phyloP scores from a whole-genome alignment of 30 jellyfish, hydroid and myxozoan species.

The Hydractinia symbiolongicarpus region DNA sequence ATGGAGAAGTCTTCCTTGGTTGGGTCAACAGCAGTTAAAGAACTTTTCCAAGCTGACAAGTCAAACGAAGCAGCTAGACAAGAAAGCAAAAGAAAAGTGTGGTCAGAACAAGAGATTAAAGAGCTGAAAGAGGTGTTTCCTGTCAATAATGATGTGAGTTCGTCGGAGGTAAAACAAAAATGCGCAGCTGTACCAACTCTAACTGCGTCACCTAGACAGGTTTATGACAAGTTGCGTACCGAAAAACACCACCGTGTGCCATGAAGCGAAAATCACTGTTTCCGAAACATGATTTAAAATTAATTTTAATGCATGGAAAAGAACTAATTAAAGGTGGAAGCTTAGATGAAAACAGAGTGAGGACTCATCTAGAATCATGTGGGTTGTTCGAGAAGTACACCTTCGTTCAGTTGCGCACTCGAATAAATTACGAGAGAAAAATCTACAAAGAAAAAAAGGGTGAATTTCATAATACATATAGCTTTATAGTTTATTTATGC shows the following conservation, averaged over 20 bases:
- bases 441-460: too few relatives aligned
- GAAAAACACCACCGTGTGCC: neutral
- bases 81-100: constrained; percentile 5
- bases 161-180: neutral
- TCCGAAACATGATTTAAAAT: neutral
- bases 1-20: neutral
- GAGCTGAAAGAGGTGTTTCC: neutral
- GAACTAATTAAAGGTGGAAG: constrained; percentile 17
- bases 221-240: constrained; percentile 13
- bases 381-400: neutral
- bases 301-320: neutral
- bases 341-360: neutral
- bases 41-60: neutral
- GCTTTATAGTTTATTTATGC: too few relatives aligned
- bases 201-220: constrained; percentile 12
- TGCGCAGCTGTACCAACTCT: neutral
- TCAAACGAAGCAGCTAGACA: neutral
- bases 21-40: constrained; percentile 9
- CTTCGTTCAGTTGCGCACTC: constrained; percentile 12
- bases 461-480: too few relatives aligned
- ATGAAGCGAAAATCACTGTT: constrained; percentile 3
- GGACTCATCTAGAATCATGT: neutral
- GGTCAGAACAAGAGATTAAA: neutral
- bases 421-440: constrained; percentile 6
- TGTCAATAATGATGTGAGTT: neutral